A percentile compares a stretch with the other conserved stretches of the same genome.
These are phyloP conservation scores for Gallinago undulata DNA, from an alignment of 2,113 vertebrate species.

Conservation along the genomic window DNA sequence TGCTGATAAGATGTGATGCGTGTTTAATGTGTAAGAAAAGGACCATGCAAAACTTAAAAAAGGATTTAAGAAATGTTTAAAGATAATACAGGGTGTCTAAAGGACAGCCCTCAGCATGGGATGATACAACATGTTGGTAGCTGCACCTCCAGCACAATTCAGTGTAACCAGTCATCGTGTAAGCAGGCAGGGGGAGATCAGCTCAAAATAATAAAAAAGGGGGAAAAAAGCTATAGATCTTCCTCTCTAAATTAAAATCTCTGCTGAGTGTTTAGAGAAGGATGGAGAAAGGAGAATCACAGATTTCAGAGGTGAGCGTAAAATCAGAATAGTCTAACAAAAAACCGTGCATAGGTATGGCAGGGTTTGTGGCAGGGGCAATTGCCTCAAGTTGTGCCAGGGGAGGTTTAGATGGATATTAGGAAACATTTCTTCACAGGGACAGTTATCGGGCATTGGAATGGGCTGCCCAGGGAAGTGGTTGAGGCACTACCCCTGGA, in stretches of 20 bases:
- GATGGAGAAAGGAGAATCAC: rapidly evolving
- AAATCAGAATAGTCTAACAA: rapidly evolving
- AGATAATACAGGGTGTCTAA: not conserved
- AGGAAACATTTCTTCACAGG: too few species aligned
- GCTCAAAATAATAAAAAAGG: not conserved
- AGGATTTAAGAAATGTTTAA: not conserved
- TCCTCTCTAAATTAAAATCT: not conserved
- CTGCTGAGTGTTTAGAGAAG: not conserved
- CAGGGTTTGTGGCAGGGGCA: not conserved
- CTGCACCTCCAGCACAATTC: not conserved
- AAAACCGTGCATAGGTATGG: rapidly evolving
- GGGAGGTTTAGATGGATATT: too few species aligned
- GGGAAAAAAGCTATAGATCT: not conserved
- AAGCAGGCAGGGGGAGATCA: not conserved
- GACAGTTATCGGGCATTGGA: too few species aligned
- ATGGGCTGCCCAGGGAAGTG: too few species aligned
- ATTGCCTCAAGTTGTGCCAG: too few species aligned
- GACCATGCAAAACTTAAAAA: not conserved
- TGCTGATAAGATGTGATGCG: not conserved
- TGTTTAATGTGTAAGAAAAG: not conserved
- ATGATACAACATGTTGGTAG: not conserved
- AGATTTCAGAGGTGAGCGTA: not conserved
- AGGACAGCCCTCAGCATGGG: not conserved
- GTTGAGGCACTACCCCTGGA: too few species aligned
- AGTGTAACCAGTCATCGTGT: not conserved